These are phyloP conservation scores for Carcina quercana DNA, from an alignment of 2,888 invertebrate genomes.

Conservation along the genomic window DNA sequence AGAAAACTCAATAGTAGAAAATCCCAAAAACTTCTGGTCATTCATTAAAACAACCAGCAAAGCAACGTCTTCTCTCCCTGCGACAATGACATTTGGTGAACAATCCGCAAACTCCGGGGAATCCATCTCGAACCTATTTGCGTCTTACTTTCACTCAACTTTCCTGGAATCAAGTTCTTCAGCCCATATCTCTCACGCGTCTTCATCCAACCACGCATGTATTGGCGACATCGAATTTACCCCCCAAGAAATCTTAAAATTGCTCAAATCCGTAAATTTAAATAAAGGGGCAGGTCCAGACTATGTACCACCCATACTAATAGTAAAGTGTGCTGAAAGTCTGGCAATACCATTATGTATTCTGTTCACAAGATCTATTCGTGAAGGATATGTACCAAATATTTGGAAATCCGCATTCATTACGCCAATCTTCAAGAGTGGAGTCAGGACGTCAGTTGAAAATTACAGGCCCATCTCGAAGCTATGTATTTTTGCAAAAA, in stretches of 20 bases:
- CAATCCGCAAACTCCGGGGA: not conserved
- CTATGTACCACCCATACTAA: slow-evolving; percentile 6
- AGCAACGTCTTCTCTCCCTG: not conserved
- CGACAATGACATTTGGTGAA: not conserved
- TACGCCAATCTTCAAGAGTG: slow-evolving; percentile 16
- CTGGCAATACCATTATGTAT: not conserved
- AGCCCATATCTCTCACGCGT: not conserved
- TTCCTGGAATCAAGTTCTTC: not conserved
- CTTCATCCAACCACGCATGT: not conserved
- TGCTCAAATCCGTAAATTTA: slow-evolving; percentile 2
- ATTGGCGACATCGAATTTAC: not conserved
- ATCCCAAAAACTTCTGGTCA: not conserved
- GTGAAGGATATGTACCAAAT: not conserved
- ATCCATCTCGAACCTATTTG: not conserved
- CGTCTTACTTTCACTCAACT: not conserved
- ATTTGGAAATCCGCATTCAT: slow-evolving; percentile 14
- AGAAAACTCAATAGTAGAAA: not conserved
- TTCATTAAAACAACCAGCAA: not conserved
- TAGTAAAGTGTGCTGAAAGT: not conserved
- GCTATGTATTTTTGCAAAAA: slow-evolving; percentile 12
- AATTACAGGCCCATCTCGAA: slow-evolving; percentile 17
- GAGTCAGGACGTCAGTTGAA: slow-evolving; percentile 4
- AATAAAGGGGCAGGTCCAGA: slow-evolving; percentile 9
- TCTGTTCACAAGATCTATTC: not conserved
- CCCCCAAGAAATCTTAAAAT: not conserved